Evolutionary conservation across 2,113 vertebrate genomes (phyloP).

Genomic region (Ailurus styani): DNA sequence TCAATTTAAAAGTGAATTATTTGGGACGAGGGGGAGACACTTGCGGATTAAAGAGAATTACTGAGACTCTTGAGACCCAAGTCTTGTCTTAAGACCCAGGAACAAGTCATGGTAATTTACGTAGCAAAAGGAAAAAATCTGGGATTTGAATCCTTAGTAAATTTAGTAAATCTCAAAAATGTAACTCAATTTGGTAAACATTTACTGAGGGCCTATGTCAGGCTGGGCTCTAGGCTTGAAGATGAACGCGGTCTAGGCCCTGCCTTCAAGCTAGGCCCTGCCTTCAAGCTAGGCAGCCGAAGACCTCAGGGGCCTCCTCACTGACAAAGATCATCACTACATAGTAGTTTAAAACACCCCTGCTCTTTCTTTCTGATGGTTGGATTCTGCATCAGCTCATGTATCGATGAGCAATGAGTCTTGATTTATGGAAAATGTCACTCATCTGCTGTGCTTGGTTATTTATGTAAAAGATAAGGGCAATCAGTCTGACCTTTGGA

Average conservation of each 20-base stretch:
- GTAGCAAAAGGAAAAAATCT: not conserved
- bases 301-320: rapidly evolving
- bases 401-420: not conserved
- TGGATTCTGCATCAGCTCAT: not conserved
- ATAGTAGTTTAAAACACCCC: too few species aligned
- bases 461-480: not conserved
- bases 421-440: not conserved
- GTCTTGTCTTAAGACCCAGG: not conserved
- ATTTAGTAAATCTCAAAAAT: not conserved
- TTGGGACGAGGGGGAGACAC: not conserved
- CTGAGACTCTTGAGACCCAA: not conserved
- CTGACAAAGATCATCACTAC: rapidly evolving
- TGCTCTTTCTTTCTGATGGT: not conserved
- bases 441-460: rapidly evolving
- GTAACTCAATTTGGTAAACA: too few species aligned
- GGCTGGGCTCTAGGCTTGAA: rapidly evolving
- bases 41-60: not conserved
- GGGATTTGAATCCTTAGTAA: not conserved
- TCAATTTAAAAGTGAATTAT: not conserved
- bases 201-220: rapidly evolving
- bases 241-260: rapidly evolving
- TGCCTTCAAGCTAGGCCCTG: rapidly evolving
- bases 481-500: not conserved
- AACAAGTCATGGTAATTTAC: not conserved
- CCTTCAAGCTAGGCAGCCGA: rapidly evolving